Evolutionary conservation across 2,113 vertebrate genomes (phyloP).

Genomic region (Tamias sibiricus): DNA sequence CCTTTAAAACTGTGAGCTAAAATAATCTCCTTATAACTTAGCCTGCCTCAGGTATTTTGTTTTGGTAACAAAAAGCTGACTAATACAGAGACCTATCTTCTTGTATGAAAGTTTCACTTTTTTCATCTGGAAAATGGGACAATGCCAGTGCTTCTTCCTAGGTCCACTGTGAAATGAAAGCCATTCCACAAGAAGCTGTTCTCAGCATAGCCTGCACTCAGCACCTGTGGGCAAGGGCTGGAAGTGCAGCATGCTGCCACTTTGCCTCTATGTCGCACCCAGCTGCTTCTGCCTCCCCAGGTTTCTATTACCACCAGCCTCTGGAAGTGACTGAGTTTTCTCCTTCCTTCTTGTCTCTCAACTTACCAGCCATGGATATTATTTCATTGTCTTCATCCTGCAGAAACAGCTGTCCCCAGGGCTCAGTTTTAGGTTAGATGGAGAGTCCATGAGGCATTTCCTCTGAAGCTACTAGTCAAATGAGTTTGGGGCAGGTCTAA

Average conservation of each 20-base stretch:
- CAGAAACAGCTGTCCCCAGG: background rate
- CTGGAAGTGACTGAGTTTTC: background rate
- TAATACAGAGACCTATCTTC: background rate
- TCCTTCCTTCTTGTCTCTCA: background rate
- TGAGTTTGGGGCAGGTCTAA: background rate
- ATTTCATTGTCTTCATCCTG: background rate
- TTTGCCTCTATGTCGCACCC: rapidly evolving
- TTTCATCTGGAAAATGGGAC: background rate
- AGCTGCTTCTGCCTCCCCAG: background rate
- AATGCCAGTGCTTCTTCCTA: background rate
- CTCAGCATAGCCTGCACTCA: background rate
- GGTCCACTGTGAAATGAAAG: background rate
- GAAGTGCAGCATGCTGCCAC: too few relatives aligned
- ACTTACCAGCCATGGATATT: rapidly evolving
- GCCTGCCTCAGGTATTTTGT: background rate
- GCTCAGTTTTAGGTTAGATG: background rate
- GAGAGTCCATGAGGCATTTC: background rate
- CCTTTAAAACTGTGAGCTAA: background rate
- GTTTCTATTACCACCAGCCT: background rate
- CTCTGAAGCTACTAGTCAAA: background rate
- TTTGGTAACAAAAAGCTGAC: background rate
- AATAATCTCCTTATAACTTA: background rate
- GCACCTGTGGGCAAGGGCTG: rapidly evolving
- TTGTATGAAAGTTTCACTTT: rapidly evolving
- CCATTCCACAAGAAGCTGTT: rapidly evolving